Evolutionary conservation across 2,888 invertebrate genomes (phyloP), one percentile per base, ranked within the genome.

Genomic region (Stomorhina lunata): DNA sequence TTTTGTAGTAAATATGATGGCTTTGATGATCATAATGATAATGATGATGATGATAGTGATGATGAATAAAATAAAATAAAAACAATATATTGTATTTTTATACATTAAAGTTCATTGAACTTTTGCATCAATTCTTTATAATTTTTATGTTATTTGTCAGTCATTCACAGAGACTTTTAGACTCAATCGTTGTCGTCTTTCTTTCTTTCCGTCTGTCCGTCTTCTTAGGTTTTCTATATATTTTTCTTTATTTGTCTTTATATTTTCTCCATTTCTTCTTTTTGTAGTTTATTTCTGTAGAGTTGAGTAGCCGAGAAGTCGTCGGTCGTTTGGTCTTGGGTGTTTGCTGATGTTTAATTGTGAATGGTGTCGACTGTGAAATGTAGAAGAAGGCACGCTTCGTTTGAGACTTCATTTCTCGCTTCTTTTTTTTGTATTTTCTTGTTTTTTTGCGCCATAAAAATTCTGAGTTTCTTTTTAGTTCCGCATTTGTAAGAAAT

Each of bases 41-140:
- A n/a, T n/a, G n/a, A 15, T 29, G 15, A 55, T n/a, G 2, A 7
- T n/a, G 29, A 29, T 10, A 2, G 25, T 20, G 29, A 34, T 32
- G 10, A 20, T 34, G 27, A 10, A 34, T 66, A 45, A 55, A 27
- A 65, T 17, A 63, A 17, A 25, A 40, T 25, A 43, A 29, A 45
- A 32, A 37, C 34, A 25, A 7, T 43, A 63, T 32, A 59, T 59
- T 69, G 55, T 22, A 63, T 48, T 76, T 65, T 57, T 37, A 80
- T 65, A 76, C 53, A 69, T 55, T 81, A 84, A 71, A 85, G 85
- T 85, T 85, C 84, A 81, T 68, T 84, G 81, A 85, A 81, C 85
- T 84, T 78, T 80, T 81, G 81, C 83, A 81, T 81, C 81, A 80
- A 79, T 83, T 85, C 84, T 84, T 71, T 84, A 59, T 69, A 25